Evolutionary conservation across 2,888 invertebrate genomes (phyloP).

Genomic region (Agonopterix subpropinquella): DNA sequence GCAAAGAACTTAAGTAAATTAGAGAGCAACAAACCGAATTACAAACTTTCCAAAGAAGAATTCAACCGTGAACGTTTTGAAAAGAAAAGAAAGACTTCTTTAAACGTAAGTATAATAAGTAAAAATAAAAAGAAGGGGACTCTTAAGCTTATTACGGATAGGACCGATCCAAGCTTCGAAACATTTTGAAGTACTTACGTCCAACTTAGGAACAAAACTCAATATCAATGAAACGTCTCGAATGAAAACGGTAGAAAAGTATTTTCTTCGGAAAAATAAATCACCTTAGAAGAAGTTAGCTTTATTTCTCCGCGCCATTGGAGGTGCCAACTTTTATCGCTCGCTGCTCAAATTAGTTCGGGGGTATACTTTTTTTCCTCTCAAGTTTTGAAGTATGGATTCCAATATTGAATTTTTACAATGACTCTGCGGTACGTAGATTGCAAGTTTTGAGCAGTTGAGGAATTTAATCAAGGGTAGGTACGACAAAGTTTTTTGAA

Average conservation of each 20-base stretch:
- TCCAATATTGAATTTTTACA: constrained; percentile 68
- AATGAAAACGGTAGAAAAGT: constrained; percentile 47
- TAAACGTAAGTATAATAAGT: constrained; percentile 40
- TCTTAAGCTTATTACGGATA: constrained; percentile 55
- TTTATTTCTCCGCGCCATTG: constrained; percentile 51
- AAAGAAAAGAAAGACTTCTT: constrained; percentile 31
- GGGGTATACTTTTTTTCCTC: constrained; percentile 34
- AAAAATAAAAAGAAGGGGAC: constrained; percentile 28
- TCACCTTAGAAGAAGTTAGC: constrained; percentile 56
- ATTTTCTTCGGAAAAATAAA: constrained; percentile 65
- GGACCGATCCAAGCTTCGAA: constrained; percentile 41
- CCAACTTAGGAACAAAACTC: constrained; percentile 61
- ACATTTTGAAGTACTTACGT: constrained; percentile 54
- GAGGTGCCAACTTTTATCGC: constrained; percentile 59
- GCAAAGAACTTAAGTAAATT: constrained; percentile 46
- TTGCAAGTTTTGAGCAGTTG: constrained; percentile 23
- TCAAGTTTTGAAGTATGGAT: constrained; percentile 65
- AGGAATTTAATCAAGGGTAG: constrained; percentile 33
- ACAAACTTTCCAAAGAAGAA: constrained; percentile 36
- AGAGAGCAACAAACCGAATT: constrained; percentile 43
- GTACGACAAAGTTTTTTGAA: constrained; percentile 1
- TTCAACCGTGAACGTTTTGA: constrained; percentile 28
- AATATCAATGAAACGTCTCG: constrained; percentile 63
- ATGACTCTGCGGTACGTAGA: constrained; percentile 34
- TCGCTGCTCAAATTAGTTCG: constrained; percentile 61